Evolutionary conservation across 2,888 invertebrate genomes (phyloP), one percentile per base, ranked within the genome.

Genomic region (Marasmarcha lunaedactyla): DNA sequence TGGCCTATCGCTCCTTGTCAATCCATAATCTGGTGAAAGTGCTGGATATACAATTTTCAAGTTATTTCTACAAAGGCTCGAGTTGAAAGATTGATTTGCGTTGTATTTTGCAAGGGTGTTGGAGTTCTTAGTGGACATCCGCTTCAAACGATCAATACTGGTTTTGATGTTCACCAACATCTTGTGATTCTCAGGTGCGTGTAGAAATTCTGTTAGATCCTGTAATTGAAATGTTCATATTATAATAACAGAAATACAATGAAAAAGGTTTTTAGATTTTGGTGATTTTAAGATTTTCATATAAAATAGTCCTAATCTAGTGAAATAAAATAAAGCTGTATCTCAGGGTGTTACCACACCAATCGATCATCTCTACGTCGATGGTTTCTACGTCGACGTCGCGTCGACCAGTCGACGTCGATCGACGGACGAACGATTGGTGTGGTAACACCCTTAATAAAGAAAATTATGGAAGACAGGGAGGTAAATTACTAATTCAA

Each of bases 11-110:
- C 58, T 56, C 41, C 71, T 60, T 0, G 50, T 48, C 12, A 84
- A 74, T 1, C 84, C 84, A 40, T 77, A 84, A 46, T 81, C 74
- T 0, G 78, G 79, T 42, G 84, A 77, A 2, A 77, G 41, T 0
- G 73, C 58, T 1, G 84, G 84, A 38, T 72, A 39, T 5, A 56
- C 37, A 12, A 49, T 40, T 27, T 39, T 47, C 33, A 27, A 37
- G 37, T 47, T 51, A 13, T 40, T 48, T 13, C 46, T 44, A 3
- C 46, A 45, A 11, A 47, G 4, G 36, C 48, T 49, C 14, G 55
- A 48, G 41, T 57, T 57, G 7, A 55, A 13, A 33, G 57, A 66
- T 26, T 51, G 46, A 37, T 63, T 60, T 15, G 61, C 12, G 20
- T 35, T 13, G 6, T 10, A 45, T 37, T 48, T 46, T 10, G 59